Evolutionary conservation across 2,113 vertebrate species (phyloP).

Genomic region (Chitala chitala): DNA sequence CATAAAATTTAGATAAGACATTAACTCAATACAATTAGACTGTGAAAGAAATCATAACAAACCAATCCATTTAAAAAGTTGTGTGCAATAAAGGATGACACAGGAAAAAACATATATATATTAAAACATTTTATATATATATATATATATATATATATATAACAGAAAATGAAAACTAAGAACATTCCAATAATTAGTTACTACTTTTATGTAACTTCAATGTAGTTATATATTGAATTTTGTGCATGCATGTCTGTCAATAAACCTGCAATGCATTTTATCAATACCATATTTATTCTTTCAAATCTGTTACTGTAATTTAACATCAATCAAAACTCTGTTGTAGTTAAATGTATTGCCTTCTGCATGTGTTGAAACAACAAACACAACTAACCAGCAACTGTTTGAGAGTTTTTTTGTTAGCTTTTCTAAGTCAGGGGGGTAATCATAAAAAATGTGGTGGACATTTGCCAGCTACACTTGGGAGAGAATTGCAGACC

Average conservation of each 20-base stretch:
- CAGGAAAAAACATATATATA: neutral
- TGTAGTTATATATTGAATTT: neutral
- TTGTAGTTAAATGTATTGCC: neutral
- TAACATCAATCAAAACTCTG: conserved; percentile 1
- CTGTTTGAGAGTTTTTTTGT: neutral
- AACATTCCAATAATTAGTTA: neutral
- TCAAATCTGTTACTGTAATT: neutral
- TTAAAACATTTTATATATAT: too few relatives aligned
- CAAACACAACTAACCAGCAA: neutral
- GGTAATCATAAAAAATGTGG: too few relatives aligned
- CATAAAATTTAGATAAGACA: too few relatives aligned
- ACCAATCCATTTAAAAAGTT: too few relatives aligned
- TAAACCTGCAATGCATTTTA: neutral
- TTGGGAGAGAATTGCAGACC: too few relatives aligned
- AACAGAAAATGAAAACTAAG: neutral
- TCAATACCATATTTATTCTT: neutral
- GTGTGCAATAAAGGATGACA: too few relatives aligned
- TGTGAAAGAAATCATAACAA: too few relatives aligned
- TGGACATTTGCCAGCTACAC: too few relatives aligned
- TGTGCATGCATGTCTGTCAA: too few relatives aligned
- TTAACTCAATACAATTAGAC: too few relatives aligned
- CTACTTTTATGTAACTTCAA: too few relatives aligned
- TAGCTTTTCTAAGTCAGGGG: neutral
- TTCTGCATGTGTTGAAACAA: neutral
- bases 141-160: too few relatives aligned